Evolutionary conservation across 2,113 vertebrate genomes (phyloP).

Genomic region (Ornithorhynchus anatinus): DNA sequence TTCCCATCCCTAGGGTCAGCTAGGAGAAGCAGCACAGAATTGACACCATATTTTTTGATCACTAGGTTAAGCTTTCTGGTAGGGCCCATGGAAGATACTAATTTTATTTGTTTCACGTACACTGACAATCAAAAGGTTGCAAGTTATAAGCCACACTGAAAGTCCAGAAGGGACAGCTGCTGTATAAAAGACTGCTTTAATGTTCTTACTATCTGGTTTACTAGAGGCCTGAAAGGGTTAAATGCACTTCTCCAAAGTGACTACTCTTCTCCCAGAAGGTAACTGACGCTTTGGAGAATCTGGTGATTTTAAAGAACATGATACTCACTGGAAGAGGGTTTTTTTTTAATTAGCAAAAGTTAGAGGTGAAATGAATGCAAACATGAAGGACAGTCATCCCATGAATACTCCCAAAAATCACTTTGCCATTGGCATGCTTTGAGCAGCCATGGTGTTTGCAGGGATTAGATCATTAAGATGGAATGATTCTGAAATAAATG

Average conservation of each 20-base stretch:
- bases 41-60: too few relatives aligned
- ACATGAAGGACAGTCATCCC: not conserved
- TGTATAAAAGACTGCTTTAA: too few relatives aligned
- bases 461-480: not conserved
- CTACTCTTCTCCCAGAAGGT: not conserved
- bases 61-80: not conserved
- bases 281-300: not conserved
- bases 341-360: not conserved
- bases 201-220: too few relatives aligned
- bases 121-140: too few relatives aligned
- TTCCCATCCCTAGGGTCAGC: not conserved
- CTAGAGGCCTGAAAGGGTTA: too few relatives aligned
- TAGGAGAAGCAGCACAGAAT: too few relatives aligned
- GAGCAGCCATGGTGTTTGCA: not conserved
- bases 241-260: too few relatives aligned
- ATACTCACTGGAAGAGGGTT: too few relatives aligned
- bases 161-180: too few relatives aligned
- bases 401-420: not conserved
- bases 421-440: not conserved
- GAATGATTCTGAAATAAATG: constrained; percentile 6
- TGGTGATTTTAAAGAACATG: not conserved
- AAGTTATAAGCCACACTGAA: too few relatives aligned
- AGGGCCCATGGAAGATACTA: not conserved
- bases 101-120: too few relatives aligned
- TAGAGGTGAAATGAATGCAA: not conserved